Conservation (phyloP, 2,888 invertebrate genomes). For the Colletes collaris region DNA sequence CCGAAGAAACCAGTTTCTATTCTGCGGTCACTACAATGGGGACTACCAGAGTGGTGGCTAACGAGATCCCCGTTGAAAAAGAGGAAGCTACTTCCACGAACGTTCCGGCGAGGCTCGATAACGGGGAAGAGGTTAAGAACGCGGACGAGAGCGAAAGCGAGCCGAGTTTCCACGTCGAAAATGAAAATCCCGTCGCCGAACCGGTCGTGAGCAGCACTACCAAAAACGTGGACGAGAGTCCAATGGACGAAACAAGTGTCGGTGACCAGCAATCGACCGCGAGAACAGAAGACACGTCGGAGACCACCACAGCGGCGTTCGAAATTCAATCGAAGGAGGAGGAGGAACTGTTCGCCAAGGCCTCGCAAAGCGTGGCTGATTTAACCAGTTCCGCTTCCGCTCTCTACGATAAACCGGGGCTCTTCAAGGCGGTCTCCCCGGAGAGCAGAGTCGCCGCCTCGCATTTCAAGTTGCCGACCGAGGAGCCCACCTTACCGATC, state of each 20-base stretch:
- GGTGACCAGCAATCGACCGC: slow-evolving; percentile 12
- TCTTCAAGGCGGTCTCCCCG: slow-evolving; percentile 88
- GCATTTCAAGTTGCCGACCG: slow-evolving; percentile 90
- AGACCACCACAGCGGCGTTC: slow-evolving; percentile 35
- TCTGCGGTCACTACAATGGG: slow-evolving; percentile 82
- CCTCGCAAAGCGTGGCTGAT: slow-evolving; percentile 88
- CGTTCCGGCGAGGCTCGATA: slow-evolving; percentile 11
- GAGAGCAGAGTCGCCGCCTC: slow-evolving; percentile 87
- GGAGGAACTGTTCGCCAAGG: slow-evolving; percentile 79
- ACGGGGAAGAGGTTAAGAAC: slow-evolving; percentile 28
- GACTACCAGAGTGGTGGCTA: slow-evolving; percentile 67
- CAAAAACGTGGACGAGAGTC: slow-evolving; percentile 24
- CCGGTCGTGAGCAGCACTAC: slow-evolving; percentile 39
- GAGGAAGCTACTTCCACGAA: slow-evolving; percentile 19
- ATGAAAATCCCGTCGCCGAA: slow-evolving; percentile 15
- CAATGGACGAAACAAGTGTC: slow-evolving; percentile 16
- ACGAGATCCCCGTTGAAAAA: slow-evolving; percentile 71
- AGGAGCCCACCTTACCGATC: slow-evolving; percentile 91
- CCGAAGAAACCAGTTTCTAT: slow-evolving; percentile 85
- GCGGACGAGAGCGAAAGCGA: slow-evolving; percentile 23
- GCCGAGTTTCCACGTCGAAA: slow-evolving; percentile 16
- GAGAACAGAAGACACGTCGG: slow-evolving; percentile 20
- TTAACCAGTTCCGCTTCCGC: slow-evolving; percentile 89
- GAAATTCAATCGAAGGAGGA: slow-evolving; percentile 58
- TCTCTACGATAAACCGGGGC: slow-evolving; percentile 88